Evolutionary conservation across 2,888 invertebrate species (phyloP).

Genomic region (Drosophila paranaensis): DNA sequence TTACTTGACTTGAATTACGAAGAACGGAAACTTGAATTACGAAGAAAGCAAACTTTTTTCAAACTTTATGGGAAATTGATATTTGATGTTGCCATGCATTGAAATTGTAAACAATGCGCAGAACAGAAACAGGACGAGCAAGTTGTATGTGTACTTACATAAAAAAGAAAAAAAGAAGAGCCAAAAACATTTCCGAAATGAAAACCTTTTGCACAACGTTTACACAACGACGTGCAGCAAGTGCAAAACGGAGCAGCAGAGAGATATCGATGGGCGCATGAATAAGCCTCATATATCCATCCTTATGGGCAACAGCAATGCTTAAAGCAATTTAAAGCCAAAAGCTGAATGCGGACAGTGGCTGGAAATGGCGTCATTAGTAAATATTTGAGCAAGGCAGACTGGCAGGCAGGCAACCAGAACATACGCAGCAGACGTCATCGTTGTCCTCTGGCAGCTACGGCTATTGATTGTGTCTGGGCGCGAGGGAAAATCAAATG

Average conservation of each 20-base stretch:
- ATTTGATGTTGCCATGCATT: conserved; percentile 12
- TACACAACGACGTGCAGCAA: conserved; percentile 63
- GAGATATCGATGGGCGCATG: conserved; percentile 2
- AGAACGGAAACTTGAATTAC: background rate
- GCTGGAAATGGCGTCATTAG: conserved; percentile 71
- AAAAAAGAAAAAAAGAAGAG: background rate
- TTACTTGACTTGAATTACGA: background rate
- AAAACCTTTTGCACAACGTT: conserved; percentile 42
- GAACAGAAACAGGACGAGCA: conserved; percentile 10
- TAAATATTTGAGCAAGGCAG: conserved; percentile 57
- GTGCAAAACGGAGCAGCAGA: conserved; percentile 45
- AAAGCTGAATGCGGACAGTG: conserved; percentile 16
- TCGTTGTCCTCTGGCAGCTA: conserved; percentile 45
- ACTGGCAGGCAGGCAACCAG: conserved; percentile 19
- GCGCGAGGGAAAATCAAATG: conserved; percentile 54
- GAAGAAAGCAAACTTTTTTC: background rate
- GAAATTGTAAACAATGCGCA: conserved; percentile 7
- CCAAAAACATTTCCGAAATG: conserved; percentile 44
- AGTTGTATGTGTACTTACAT: background rate
- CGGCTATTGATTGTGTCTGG: conserved; percentile 58
- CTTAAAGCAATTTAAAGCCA: conserved; percentile 39
- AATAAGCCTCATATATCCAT: background rate
- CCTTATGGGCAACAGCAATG: conserved; percentile 8
- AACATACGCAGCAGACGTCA: conserved; percentile 40
- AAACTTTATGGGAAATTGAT: background rate